Percentiles rank a stretch among this genome's conserved stretches.
Evolutionary conservation across 2,797 vertebrate genomes (phyloP).

Genomic region (Neoniphon sammara): DNA sequence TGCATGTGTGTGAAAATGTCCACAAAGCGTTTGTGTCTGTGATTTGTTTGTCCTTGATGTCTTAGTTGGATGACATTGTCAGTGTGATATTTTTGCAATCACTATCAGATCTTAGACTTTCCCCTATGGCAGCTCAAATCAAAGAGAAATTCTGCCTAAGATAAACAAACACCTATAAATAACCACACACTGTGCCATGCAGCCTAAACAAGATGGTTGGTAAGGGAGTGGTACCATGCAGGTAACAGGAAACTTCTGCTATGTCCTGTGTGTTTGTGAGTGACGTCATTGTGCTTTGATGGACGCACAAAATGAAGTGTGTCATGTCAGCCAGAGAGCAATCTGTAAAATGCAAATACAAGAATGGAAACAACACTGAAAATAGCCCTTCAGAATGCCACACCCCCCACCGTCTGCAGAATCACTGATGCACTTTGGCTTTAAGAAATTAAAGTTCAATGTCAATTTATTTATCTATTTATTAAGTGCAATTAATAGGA

Average conservation of each 20-base stretch:
- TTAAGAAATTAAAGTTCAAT: too few relatives aligned
- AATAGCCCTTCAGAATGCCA: too few relatives aligned
- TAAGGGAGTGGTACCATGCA: constrained; percentile 35
- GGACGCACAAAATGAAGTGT: not conserved
- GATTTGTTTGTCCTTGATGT: not conserved
- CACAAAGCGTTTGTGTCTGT: not conserved
- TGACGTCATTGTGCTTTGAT: not conserved
- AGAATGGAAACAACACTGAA: too few relatives aligned
- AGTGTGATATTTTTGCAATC: not conserved
- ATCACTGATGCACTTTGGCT: too few relatives aligned
- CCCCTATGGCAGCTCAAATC: not conserved
- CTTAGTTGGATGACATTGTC: constrained; percentile 7
- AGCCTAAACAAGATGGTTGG: constrained; percentile 31
- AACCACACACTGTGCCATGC: constrained; percentile 13
- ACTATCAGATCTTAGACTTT: constrained; percentile 3
- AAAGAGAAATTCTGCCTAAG: not conserved
- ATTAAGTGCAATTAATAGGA: too few relatives aligned
- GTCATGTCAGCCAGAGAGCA: not conserved
- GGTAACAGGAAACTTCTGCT: constrained; percentile 42
- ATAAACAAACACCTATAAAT: constrained; percentile 19
- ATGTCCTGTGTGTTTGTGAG: constrained; percentile 29
- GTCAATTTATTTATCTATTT: too few relatives aligned
- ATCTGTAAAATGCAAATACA: too few relatives aligned
- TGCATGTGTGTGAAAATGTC: not conserved
- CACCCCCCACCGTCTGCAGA: too few relatives aligned